phyloP scores from a whole-genome alignment of 2,113 vertebrate species.

The Dinomys branickii region DNA sequence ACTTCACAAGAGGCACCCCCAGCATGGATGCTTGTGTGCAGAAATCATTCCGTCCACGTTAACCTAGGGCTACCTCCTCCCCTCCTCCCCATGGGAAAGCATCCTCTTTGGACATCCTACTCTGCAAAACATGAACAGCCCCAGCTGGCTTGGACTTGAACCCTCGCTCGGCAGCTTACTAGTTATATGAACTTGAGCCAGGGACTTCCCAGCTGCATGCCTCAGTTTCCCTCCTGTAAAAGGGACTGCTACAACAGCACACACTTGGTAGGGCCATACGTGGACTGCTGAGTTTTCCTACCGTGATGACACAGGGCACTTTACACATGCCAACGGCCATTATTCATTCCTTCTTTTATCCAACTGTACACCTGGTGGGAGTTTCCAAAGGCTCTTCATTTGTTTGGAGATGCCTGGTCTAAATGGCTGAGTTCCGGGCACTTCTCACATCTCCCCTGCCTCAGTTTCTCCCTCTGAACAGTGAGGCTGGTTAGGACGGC shows the following conservation, averaged over 20 bases:
- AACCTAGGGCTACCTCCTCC: neutral
- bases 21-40: neutral
- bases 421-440: neutral
- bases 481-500: neutral
- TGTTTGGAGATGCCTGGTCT: neutral
- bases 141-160: neutral
- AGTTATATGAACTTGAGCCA: neutral
- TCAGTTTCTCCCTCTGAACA: conserved; percentile 21
- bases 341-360: neutral
- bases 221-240: neutral
- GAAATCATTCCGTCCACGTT: neutral
- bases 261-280: fast-evolving
- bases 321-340: fast-evolving
- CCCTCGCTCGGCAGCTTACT: neutral
- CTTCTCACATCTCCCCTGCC: neutral
- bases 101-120: neutral
- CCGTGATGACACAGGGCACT: neutral
- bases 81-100: neutral
- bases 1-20: neutral
- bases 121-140: neutral
- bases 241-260: neutral
- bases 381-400: neutral
- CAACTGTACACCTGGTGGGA: neutral
- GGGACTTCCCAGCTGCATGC: neutral
- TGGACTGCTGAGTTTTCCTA: neutral